phyloP scores from a whole-genome alignment of 2,113 vertebrate species.

The Nothobranchius furzeri region DNA sequence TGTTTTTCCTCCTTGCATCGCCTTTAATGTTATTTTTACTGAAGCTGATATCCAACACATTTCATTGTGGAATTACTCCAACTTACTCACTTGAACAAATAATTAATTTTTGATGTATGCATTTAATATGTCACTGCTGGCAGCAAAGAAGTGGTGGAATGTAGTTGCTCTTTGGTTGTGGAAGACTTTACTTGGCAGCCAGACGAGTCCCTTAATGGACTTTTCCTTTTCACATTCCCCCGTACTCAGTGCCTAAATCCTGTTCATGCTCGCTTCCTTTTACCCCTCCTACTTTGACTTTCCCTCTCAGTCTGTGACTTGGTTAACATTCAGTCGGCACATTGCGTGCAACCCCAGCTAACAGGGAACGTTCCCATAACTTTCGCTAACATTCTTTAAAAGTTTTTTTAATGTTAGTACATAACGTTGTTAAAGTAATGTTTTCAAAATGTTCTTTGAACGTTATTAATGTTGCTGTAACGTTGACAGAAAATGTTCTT shows the following conservation, averaged over 20 bases:
- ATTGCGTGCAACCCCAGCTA: slow-evolving; percentile 67
- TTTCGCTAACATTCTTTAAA: too few species aligned
- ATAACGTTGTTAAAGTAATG: too few species aligned
- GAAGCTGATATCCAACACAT: slow-evolving; percentile 5
- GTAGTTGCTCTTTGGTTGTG: slow-evolving; percentile 37
- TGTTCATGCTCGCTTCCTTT: slow-evolving; percentile 17
- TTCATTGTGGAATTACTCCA: slow-evolving; percentile 30
- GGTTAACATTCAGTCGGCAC: slow-evolving; percentile 55
- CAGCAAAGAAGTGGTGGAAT: slow-evolving; percentile 19
- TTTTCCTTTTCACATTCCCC: slow-evolving; percentile 35
- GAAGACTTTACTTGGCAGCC: slow-evolving; percentile 44
- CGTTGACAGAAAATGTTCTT: too few species aligned
- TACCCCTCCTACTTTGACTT: slow-evolving; percentile 45
- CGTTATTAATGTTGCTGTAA: too few species aligned
- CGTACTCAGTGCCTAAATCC: slow-evolving; percentile 31
- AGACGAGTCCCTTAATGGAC: slow-evolving; percentile 30
- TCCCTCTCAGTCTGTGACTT: slow-evolving; percentile 48
- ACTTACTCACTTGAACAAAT: slow-evolving; percentile 18
- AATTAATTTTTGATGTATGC: slow-evolving; percentile 40
- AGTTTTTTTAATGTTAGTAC: too few species aligned
- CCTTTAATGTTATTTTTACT: slow-evolving; percentile 19
- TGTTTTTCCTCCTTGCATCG: slow-evolving; percentile 4
- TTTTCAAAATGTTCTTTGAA: too few species aligned
- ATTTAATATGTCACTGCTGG: slow-evolving; percentile 39
- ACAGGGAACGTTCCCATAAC: too few species aligned